A percentile compares a stretch with the other conserved stretches of the same genome.
Conservation (phyloP, 2,797 vertebrate genomes). For the Zalophus californianus region DNA sequence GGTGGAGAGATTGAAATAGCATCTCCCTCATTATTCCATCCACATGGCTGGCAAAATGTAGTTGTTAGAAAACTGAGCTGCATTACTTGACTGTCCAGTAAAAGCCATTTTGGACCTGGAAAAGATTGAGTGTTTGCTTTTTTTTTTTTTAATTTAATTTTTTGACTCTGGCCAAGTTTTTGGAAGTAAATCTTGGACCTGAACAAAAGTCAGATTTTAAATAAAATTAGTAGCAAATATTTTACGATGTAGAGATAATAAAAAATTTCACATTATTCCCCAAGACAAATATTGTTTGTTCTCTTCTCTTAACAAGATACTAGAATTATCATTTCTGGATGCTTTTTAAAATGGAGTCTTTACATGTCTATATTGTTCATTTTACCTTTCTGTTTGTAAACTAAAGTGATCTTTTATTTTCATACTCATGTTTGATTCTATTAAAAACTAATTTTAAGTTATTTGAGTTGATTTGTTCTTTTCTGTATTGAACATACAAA, state of each 20-base stretch:
- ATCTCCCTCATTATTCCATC: constrained; percentile 50
- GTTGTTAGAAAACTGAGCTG: constrained; percentile 65
- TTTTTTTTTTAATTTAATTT: neutral
- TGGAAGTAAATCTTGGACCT: constrained; percentile 25
- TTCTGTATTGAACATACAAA: neutral
- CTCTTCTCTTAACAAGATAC: constrained; percentile 39
- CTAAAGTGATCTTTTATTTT: neutral
- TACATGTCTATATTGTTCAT: neutral
- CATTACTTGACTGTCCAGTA: constrained; percentile 24
- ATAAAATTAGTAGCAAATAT: constrained; percentile 46
- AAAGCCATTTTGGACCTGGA: constrained; percentile 53
- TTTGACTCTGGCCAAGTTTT: neutral
- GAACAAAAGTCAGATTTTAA: constrained; percentile 24
- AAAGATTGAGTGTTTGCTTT: neutral
- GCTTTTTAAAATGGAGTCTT: neutral
- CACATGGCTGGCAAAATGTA: constrained; percentile 47
- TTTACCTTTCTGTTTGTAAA: neutral
- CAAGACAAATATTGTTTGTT: neutral
- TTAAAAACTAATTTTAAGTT: constrained; percentile 26
- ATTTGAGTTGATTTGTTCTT: neutral
- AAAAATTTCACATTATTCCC: neutral
- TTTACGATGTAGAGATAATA: neutral
- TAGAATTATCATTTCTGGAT: neutral
- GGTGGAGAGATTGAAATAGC: constrained; percentile 52
- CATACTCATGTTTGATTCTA: neutral